phyloP scores from a whole-genome alignment of 2,797 vertebrate genomes.

The Pseudochromis fuscus region DNA sequence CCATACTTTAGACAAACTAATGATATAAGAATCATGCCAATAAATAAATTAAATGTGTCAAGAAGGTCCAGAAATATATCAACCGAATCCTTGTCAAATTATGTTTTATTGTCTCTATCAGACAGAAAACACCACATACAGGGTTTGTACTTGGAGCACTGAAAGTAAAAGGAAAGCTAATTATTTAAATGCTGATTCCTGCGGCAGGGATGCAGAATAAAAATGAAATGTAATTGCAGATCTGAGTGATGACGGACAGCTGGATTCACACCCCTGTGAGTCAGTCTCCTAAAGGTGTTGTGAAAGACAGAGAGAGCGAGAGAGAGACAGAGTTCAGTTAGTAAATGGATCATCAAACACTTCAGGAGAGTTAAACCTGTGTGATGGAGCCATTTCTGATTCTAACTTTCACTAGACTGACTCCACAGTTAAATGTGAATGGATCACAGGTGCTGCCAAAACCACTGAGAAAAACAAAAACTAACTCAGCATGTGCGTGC shows the following conservation, averaged over 20 bases:
- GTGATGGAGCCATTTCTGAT: background rate
- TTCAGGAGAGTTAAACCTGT: background rate
- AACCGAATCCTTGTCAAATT: conserved; percentile 9
- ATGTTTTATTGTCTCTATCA: conserved; percentile 36
- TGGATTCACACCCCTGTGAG: conserved; percentile 32
- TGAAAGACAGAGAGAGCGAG: background rate
- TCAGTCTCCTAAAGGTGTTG: background rate
- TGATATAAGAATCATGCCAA: too few relatives aligned
- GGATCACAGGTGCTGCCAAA: background rate
- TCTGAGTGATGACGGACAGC: background rate
- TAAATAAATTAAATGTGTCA: too few relatives aligned
- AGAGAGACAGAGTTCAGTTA: conserved; percentile 1
- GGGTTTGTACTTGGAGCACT: conserved; percentile 18
- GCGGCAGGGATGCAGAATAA: too few relatives aligned
- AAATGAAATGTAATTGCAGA: conserved; percentile 6
- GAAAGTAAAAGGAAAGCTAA: conserved; percentile 55
- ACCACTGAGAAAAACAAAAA: too few relatives aligned
- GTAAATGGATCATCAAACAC: conserved; percentile 9
- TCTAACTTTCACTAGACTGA: background rate
- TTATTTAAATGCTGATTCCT: conserved; percentile 1
- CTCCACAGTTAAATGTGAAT: background rate
- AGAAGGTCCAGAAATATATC: background rate
- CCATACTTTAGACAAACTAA: too few relatives aligned
- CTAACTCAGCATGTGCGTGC: too few relatives aligned
- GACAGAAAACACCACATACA: conserved; percentile 17